Evolutionary conservation across 1,140 invertebrate genomes (phyloP), one percentile per base, ranked within the genome.

Genomic region (Drosophila teissieri): DNA sequence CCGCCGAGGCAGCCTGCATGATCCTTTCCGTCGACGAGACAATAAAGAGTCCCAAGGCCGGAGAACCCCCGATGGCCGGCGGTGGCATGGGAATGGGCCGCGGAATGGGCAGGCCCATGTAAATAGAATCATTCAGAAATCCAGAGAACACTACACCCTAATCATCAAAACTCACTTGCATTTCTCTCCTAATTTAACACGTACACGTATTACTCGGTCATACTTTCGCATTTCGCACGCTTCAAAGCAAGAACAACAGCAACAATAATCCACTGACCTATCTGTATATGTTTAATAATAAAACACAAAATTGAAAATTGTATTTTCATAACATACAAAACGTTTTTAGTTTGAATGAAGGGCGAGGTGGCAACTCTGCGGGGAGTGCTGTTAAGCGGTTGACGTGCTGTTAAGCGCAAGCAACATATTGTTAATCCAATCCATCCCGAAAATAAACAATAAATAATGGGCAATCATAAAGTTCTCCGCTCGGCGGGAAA

Each of bases 11-110:
- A 4, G 96, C 98, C 22, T 98, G 97, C 92, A 94, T 99, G 36
- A 97, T 99, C 81, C 93, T 99, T 0, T 99, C 98, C 0, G 97
- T 99, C 2, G 99, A 99, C 92, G 98, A 99, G 93, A 99, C 98
- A 0, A 98, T 99, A 75, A 98, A 98, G 92, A 98, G 96, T 91
- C 96, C 97, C 4, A 96, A 95, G 85, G 95, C 95, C 40, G 93
- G 93, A 14, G 92, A 93, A 51, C 93, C 93, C 11, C 94, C 93
- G n/a, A 93, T 93, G 48, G 93, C 92, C 17, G 94, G 94, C 19
- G 94, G 93, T 39, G 93, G 92, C 12, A 92, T 90, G 74, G 92
- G 91, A 52, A 92, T 90, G 67, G 95, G 95, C 22, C 94, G 95
- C 61, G 95, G 95, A 19, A 95, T 96, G 94, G 96, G 96, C 34